Base-by-base conservation (phyloP, 23 tunicate genomes). In the Trididemnum clinides region DNA sequence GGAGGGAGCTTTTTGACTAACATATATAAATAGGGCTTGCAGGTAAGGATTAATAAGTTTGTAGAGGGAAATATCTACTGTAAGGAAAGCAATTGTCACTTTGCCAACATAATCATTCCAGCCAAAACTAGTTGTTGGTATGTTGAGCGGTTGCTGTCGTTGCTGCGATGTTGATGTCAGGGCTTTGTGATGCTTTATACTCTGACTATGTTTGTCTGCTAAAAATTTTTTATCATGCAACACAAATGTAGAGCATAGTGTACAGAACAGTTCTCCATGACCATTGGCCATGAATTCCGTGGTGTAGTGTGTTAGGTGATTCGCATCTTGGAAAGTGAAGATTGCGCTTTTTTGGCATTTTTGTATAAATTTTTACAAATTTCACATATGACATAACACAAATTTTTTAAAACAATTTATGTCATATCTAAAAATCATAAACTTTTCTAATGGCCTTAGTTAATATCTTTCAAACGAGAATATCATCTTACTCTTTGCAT, bases 211-310 rank as follows among this genome's bases (percentile, higher is more conserved):
- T 74, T 74, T 74, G 81, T 74, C 81, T 39, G 38, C 81, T 23
- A 28, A 74, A 74, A 39, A 74, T 74, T 74, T 74, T 30, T 28
- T 74, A 58, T 74, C 58, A 74, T 74, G 81, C 81, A 58, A 74
- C 57, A 74, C 81, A 74, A 39, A 10, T 74, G 81, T 74, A 39
- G 81, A 74, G 81, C 81, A 74, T 74, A 74, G 81, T 74, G 81
- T 39, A 74, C 58, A 74, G 23, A 74, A 74, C 38, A 74, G 57
- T 74, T 74, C 81, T 74, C 81, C 58, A 71, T 38, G 77, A 71
- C 37, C 77, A 71, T 36, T 71, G 38, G 38, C 38, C 38, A 71
- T 71, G 77, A 74, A 74, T 74, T 74, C 81, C 58, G 57, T 30
- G 38, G 58, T 57, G 81, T 74, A 74, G 81, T 25, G 81, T 74